These are phyloP conservation scores for Ligdia adustata DNA, from an alignment of 2,888 invertebrate species.

Conservation along the genomic window DNA sequence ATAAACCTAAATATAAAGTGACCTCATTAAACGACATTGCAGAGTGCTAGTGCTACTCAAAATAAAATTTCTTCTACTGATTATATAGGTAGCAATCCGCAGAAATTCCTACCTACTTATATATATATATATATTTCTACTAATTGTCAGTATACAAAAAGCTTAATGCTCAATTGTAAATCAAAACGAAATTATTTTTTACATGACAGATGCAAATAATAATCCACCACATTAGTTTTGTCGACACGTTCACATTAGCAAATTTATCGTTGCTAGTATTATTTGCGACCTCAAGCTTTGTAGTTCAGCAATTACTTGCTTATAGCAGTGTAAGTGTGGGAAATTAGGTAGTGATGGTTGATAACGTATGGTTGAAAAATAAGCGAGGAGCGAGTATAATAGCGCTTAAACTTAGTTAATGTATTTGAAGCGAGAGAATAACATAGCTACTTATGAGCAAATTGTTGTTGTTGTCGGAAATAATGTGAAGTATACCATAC, in stretches of 20 bases:
- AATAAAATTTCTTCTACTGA: too few species aligned
- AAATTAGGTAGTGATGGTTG: slow-evolving; percentile 56
- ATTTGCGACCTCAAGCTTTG: slow-evolving; percentile 51
- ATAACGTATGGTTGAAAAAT: slow-evolving; percentile 19
- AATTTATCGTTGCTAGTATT: slow-evolving; percentile 66
- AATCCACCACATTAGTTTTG: slow-evolving; percentile 66
- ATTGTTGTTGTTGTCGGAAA: too few species aligned
- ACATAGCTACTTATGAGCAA: too few species aligned
- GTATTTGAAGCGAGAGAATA: too few species aligned
- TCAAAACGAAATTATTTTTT: slow-evolving; percentile 24
- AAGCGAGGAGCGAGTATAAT: slow-evolving; percentile 37
- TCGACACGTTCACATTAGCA: slow-evolving; percentile 64
- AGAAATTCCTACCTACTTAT: too few species aligned
- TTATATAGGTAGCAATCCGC: too few species aligned
- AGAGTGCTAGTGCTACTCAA: too few species aligned
- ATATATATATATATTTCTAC: too few species aligned
- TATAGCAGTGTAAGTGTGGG: slow-evolving; percentile 66
- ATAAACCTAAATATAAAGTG: too few species aligned
- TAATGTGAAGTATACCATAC: too few species aligned
- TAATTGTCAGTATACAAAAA: slow-evolving; percentile 1
- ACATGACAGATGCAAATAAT: slow-evolving; percentile 43
- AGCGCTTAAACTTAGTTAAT: too few species aligned
- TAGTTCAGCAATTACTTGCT: slow-evolving; percentile 49
- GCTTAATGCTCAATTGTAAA: slow-evolving; percentile 13
- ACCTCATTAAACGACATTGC: too few species aligned